Base-by-base conservation (phyloP, 2,888 invertebrate species). In the Aricia artaxerxes region DNA sequence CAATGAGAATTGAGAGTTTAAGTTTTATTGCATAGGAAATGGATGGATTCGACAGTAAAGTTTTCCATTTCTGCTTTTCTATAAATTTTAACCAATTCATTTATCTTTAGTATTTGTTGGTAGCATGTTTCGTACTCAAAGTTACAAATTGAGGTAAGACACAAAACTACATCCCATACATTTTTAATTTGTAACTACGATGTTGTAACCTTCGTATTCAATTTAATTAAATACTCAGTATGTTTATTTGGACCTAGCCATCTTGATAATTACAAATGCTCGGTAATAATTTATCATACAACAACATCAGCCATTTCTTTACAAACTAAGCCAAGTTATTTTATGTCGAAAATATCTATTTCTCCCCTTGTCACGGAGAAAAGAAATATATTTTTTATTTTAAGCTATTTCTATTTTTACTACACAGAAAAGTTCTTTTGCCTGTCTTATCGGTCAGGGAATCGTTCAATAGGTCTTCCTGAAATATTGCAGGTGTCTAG, bases 401-500 rank as follows among this genome's bases (percentile, higher is more conserved):
- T 57, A 57, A 57, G 57, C 24, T 31, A 64, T 64, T 64, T 64
- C 61, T 64, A 57, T 64, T 61, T 24, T 64, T 31, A 24, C 61
- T 61, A 11, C 9, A 64, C 3, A 2, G 69, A 35, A 6, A 35
- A 69, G 13, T 35, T 13, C 4, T 69, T 35, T 35, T 69, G 69
- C 35, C 11, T 35, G 35, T 69, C 2, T 69, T 69, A 69, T 69
- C 69, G 13, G 69, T 11, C 5, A 13, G 35, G 4, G 31, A 64
- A 69, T 69, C 69, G 69, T 69, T 69, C 35, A 69, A 69, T 69
- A 69, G 31, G 13, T 69, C 35, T 69, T 69, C 35, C 13, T 69
- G 35, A 69, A 69, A 69, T 69, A 69, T 69, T 69, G 69, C 69
- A 69, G 69, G 69, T 69, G 69, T 38, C 69, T 35, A 35, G 1